Evolutionary conservation across 2,888 invertebrate species (phyloP).

Genomic region (Eremobia ochroleuca): DNA sequence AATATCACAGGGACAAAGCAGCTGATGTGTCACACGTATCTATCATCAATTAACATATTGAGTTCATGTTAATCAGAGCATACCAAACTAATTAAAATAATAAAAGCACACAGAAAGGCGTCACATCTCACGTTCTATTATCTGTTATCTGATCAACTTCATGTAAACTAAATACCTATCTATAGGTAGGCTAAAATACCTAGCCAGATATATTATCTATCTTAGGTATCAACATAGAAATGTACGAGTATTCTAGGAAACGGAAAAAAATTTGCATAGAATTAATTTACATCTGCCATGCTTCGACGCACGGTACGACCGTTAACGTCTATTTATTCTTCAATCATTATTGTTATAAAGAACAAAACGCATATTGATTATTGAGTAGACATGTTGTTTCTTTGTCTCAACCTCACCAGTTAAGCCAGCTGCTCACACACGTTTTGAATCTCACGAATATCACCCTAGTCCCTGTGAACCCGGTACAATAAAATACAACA

Average conservation of each 20-base stretch:
- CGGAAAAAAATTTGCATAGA: constrained; percentile 5
- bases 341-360: neutral
- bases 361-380: constrained; percentile 4
- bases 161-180: neutral
- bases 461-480: constrained; percentile 25
- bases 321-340: neutral
- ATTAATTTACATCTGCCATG: constrained; percentile 14
- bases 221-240: constrained; percentile 7
- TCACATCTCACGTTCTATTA: constrained; percentile 22
- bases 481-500: constrained; percentile 21
- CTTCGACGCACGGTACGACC: neutral
- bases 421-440: neutral
- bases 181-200: neutral
- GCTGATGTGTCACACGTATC: neutral
- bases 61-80: constrained; percentile 32
- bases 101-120: constrained; percentile 18
- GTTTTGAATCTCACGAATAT: constrained; percentile 14
- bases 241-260: constrained; percentile 1
- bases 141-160: constrained; percentile 19
- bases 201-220: neutral
- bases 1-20: constrained; percentile 7
- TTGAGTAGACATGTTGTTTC: constrained; percentile 1
- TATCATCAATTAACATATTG: constrained; percentile 18
- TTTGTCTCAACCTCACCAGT: constrained; percentile 6
- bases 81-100: constrained; percentile 33